Evolutionary conservation across 2,888 invertebrate species (phyloP).

Genomic region (Esperia sulphurella): DNA sequence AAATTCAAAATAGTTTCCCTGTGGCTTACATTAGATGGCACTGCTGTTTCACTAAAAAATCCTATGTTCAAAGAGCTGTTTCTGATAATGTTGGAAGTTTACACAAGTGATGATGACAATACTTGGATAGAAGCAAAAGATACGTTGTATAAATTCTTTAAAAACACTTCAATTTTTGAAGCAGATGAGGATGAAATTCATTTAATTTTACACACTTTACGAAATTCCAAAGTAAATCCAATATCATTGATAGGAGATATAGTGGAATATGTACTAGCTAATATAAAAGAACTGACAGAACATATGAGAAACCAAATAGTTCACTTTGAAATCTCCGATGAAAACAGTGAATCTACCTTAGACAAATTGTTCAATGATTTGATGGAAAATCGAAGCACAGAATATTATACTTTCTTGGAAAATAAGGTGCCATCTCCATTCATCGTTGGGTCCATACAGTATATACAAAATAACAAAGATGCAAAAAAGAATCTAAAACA

Average conservation of each 20-base stretch:
- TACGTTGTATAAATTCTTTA: constrained; percentile 78
- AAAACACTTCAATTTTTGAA: constrained; percentile 82
- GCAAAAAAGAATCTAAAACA: constrained; percentile 54
- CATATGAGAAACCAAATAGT: constrained; percentile 54
- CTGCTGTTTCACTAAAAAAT: constrained; percentile 72
- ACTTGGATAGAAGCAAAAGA: constrained; percentile 75
- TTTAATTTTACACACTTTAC: constrained; percentile 80
- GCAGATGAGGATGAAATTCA: constrained; percentile 82
- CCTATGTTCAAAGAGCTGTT: constrained; percentile 76
- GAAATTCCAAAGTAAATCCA: constrained; percentile 51
- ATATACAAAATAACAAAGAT: constrained; percentile 47
- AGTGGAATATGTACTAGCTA: constrained; percentile 54
- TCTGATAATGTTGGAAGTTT: constrained; percentile 78
- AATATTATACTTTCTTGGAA: constrained; percentile 54
- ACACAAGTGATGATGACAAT: constrained; percentile 48
- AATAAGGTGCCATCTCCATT: constrained; percentile 63
- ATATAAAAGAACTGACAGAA: constrained; percentile 47
- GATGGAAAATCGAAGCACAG: constrained; percentile 50
- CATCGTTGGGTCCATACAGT: constrained; percentile 64
- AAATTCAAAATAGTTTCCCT: constrained; percentile 70
- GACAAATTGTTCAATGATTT: constrained; percentile 61
- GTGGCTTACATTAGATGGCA: constrained; percentile 66
- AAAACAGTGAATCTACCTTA: constrained; percentile 43
- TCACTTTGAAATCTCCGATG: constrained; percentile 56
- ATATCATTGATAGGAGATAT: constrained; percentile 53